Base-by-base conservation (phyloP, 2,888 invertebrate genomes). In the Macaria liturata region DNA sequence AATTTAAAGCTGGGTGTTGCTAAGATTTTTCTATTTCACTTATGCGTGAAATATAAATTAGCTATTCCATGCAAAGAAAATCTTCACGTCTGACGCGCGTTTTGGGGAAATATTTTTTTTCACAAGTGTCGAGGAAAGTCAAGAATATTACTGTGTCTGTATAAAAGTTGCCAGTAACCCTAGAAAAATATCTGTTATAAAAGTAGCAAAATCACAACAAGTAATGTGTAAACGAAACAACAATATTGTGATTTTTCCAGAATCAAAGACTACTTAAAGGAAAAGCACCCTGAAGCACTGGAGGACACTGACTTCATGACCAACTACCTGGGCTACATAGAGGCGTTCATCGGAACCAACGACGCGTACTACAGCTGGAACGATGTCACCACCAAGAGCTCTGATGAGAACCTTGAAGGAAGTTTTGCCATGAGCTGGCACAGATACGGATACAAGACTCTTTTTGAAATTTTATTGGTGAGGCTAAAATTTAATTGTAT, bases 321-420 rank as follows among this genome's bases (percentile, higher is more conserved):
- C 0, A 73, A 75, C n/a, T 66, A 81, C 32, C 62, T 84, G 0
- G 61, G 73, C 0, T 80, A 81, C 52, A 58, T 80, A 54, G 80
- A 82, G 30, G 60, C 80, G 0, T 9, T 80, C 0, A 65, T 78
- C 0, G 69, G 81, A 34, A 81, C 75, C 39, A 75, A 81, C 8
- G 84, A 86, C 40, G 75, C 79, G 0, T 78, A 82, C 0, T 76
- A 74, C 58, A 74, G 75, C 32, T 86, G 85, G 84, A 73, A 78
- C 5, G 83, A 86, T 3, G 71, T 83, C 3, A 77, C 72, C 0
- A 80, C 83, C 0, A 61, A 68, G 4, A 71, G 78, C 0, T 61
- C 49, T 0, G 86, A 79, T 20, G 64, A 71, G 0, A 74, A 80
- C 42, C 20, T 84, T 48, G 74, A 59, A 0, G 86, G 86, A 0